These are phyloP conservation scores for Chlamydotis undulata DNA, from an alignment of 2,113 vertebrate genomes.

Conservation along the genomic window DNA sequence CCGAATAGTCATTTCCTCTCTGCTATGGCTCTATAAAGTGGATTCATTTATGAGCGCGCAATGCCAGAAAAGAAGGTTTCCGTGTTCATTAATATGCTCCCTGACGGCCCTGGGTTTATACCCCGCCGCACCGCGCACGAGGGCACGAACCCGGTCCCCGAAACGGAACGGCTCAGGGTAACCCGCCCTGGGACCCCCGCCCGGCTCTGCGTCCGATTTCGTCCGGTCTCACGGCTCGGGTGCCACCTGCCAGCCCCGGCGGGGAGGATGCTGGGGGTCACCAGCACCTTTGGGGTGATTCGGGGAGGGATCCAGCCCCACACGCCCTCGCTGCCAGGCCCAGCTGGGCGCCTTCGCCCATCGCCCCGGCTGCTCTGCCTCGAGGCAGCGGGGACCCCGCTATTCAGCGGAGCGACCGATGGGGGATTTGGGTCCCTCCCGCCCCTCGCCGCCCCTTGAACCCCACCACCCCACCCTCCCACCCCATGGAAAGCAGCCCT, in stretches of 20 bases:
- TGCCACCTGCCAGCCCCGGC: rapidly evolving
- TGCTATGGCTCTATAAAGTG: constrained; percentile 48
- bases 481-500: rapidly evolving
- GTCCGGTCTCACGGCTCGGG: rapidly evolving
- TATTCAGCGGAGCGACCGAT: rapidly evolving
- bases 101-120: background rate
- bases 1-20: constrained; percentile 6
- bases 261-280: background rate
- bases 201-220: background rate
- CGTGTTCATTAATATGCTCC: background rate
- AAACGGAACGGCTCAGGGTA: background rate
- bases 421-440: background rate
- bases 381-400: too few species aligned
- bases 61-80: constrained; percentile 11
- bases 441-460: rapidly evolving
- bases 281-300: background rate
- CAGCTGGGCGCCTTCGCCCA: background rate
- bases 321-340: background rate
- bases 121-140: rapidly evolving
- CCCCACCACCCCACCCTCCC: background rate
- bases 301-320: background rate
- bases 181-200: background rate
- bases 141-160: background rate
- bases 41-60: background rate
- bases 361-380: rapidly evolving